Evolutionary conservation across 2,113 vertebrate species (phyloP), one percentile per base, ranked within the genome.

Genomic region (Podarcis cretensis): DNA sequence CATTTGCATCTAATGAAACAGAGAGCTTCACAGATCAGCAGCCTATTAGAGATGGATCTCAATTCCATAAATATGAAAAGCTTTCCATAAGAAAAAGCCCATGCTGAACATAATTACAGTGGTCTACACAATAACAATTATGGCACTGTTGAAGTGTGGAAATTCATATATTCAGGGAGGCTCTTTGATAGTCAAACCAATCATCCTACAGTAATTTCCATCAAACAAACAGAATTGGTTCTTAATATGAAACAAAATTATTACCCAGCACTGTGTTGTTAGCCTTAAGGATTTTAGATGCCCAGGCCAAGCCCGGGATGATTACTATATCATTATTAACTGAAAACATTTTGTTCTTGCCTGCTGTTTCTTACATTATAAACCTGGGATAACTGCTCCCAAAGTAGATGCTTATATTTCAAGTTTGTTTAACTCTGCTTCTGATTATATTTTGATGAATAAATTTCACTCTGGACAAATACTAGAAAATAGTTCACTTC

Each of bases 81-180:
- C 59, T 77, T 78, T 59, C 79, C 48, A 66, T n/a, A 78, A 86
- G 81, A 59, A 68, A 84, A 78, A 83, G 20, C 65, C n/a, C 12
- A 40, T 59, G 74, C 73, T 59, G 85, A 68, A 59, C 71, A 43
- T 82, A 86, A 90, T 90, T 83, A 77, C 43, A 78, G 65, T 48
- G 20, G 71, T 78, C 85, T 59, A 68, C 63, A 82, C 84, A 77
- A 86, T 90, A 83, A 90, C 80, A 83, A 83, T 90, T 83, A 83
- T 40, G 20, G 82, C 81, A 3, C 81, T 2, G 6, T 1, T 87
- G 90, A 79, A 86, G 81, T 81, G 85, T 73, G 54, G 84, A 87
- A 84, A 14, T 85, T 89, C 30, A 89, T 5, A 43, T 48, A 74
- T 43, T 82, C 23, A 18, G 85, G 78, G 57, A 83, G 6, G 1